Evolutionary conservation across 2,797 vertebrate genomes (phyloP).

Genomic region (Gadopsis bispinosus): DNA sequence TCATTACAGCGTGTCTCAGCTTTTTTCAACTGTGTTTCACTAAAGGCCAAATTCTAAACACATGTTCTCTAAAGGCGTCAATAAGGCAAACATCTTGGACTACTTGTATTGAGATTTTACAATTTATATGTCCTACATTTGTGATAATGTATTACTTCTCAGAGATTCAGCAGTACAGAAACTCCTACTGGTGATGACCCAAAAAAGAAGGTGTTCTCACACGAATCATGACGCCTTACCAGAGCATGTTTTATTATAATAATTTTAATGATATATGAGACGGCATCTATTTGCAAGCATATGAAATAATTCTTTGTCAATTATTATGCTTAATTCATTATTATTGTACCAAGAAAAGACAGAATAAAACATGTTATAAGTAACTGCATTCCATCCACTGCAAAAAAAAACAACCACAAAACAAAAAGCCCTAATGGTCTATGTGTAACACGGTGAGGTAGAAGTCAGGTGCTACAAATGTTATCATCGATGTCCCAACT

Average conservation of each 20-base stretch:
- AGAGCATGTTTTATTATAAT: not conserved
- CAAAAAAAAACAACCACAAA: not conserved
- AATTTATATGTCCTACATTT: not conserved
- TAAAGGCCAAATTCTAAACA: not conserved
- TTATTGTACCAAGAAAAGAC: not conserved
- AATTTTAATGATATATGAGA: not conserved
- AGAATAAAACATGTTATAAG: not conserved
- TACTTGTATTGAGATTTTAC: not conserved
- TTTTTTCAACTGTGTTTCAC: not conserved
- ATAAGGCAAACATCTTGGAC: not conserved
- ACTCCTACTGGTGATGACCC: not conserved
- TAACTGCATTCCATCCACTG: not conserved
- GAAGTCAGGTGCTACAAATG: not conserved
- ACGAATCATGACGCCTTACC: not conserved
- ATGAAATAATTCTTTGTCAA: not conserved
- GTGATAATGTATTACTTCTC: not conserved
- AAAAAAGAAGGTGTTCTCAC: not conserved
- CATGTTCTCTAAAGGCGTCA: not conserved
- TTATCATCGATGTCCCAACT: constrained; percentile 6
- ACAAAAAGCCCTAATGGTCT: not conserved
- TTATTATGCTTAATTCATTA: not conserved
- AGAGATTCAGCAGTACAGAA: not conserved
- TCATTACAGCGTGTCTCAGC: not conserved
- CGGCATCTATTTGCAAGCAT: not conserved
- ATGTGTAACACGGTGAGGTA: not conserved